Conservation (phyloP, 2,113 vertebrate genomes). For the Chaetodon trifascialis region DNA sequence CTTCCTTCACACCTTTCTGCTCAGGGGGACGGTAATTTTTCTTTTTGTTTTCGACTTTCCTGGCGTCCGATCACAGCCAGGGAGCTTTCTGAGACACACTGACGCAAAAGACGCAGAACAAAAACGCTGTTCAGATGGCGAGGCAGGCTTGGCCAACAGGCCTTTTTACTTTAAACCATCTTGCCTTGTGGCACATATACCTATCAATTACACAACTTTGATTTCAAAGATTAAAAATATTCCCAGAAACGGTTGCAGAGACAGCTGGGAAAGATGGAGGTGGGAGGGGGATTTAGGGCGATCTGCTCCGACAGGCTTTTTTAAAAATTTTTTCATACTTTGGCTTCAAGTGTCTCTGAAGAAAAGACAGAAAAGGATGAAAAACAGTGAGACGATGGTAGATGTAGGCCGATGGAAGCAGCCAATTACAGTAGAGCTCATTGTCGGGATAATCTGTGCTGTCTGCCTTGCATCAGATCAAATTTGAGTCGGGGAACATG, state of each 20-base stretch:
- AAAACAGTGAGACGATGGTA: constrained; percentile 1
- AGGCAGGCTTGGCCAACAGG: constrained; percentile 20
- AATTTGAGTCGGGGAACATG: background rate
- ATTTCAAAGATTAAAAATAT: constrained; percentile 65
- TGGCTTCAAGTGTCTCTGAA: constrained; percentile 15
- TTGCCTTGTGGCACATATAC: constrained; percentile 31
- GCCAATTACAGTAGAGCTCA: constrained; percentile 30
- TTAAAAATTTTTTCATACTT: background rate
- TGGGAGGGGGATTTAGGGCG: background rate
- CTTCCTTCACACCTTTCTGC: constrained; percentile 37
- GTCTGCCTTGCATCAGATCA: background rate
- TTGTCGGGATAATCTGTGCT: background rate
- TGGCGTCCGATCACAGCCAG: constrained; percentile 37
- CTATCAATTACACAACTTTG: constrained; percentile 65
- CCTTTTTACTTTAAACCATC: constrained; percentile 25
- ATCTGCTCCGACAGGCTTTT: constrained; percentile 34
- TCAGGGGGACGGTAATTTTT: constrained; percentile 13
- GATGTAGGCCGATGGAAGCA: constrained; percentile 5
- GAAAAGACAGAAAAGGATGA: constrained; percentile 5
- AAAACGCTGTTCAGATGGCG: background rate
- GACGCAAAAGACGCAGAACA: constrained; percentile 1
- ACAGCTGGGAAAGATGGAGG: constrained; percentile 9
- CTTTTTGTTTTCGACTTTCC: background rate
- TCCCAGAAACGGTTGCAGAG: constrained; percentile 40
- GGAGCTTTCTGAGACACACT: constrained; percentile 3